Evolutionary conservation across 2,113 vertebrate genomes (phyloP).

Genomic region (Phocoena sinus): DNA sequence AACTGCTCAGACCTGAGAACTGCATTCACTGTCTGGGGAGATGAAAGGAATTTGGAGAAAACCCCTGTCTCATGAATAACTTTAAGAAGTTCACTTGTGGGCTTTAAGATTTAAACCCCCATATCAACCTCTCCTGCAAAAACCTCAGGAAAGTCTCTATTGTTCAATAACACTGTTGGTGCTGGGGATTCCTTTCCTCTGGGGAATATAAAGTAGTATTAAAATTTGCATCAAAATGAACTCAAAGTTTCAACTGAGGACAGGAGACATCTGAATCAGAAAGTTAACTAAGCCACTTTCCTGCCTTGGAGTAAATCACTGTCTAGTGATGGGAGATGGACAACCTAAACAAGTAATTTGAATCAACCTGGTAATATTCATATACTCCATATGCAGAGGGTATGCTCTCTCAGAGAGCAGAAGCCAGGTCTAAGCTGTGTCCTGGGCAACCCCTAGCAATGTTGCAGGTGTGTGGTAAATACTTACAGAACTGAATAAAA

Average conservation of each 20-base stretch:
- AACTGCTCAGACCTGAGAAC: background rate
- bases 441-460: too few species aligned
- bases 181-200: background rate
- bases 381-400: too few species aligned
- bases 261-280: background rate
- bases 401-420: background rate
- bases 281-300: background rate
- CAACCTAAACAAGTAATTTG: background rate
- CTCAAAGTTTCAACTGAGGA: background rate
- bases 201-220: background rate
- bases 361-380: background rate
- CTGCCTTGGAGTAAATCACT: background rate
- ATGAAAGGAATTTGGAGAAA: background rate
- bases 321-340: background rate
- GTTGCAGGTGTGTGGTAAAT: background rate
- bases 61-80: background rate
- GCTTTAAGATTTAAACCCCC: background rate
- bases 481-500: background rate
- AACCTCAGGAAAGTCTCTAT: background rate
- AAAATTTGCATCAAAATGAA: background rate
- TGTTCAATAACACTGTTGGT: background rate
- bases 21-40: background rate
- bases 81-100: background rate
- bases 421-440: background rate
- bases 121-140: background rate